Percentiles rank a stretch among this genome's conserved stretches.
These are phyloP conservation scores for Alexandromys fortis DNA, from an alignment of 2,113 vertebrate species.

Conservation along the genomic window DNA sequence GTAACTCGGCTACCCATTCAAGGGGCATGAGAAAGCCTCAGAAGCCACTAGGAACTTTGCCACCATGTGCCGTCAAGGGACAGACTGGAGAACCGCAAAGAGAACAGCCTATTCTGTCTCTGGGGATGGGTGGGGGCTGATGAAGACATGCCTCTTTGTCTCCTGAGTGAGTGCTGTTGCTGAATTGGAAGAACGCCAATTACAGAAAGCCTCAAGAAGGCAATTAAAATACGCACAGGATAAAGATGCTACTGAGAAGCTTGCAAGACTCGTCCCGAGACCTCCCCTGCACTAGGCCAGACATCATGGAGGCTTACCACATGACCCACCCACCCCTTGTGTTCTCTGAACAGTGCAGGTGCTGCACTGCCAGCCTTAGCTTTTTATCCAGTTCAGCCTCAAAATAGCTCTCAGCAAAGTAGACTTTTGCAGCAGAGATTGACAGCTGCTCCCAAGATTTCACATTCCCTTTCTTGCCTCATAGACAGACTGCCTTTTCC, in stretches of 20 bases:
- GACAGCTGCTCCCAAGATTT: neutral
- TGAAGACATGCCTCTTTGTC: neutral
- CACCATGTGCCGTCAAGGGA: neutral
- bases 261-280: neutral
- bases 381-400: neutral
- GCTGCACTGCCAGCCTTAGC: neutral
- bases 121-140: neutral
- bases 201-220: constrained; percentile 8
- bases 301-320: neutral
- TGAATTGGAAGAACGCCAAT: neutral
- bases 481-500: neutral
- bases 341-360: neutral
- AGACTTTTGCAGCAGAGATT: neutral
- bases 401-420: neutral
- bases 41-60: neutral
- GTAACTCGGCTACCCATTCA: neutral
- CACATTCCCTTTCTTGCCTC: constrained; percentile 15
- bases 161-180: neutral
- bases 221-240: neutral
- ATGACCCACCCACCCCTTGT: neutral
- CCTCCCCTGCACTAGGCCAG: neutral
- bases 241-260: neutral
- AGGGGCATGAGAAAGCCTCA: neutral
- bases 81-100: constrained; percentile 22
- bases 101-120: neutral